These are phyloP conservation scores for Bombyx mori DNA, from an alignment of 1,140 invertebrate species.

Conservation along the genomic window ASM3026992v2 NC_085116.1:12064001-12064500, in stretches of 20 bases:
- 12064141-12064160: conserved; percentile 71
- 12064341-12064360: conserved; percentile 69
- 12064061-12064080: conserved; percentile 35
- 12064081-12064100: conserved; percentile 38
- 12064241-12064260: too few species aligned
- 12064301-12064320: background rate
- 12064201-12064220: conserved; percentile 26
- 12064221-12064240: conserved; percentile 12
- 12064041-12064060: background rate
- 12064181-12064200: conserved; percentile 17
- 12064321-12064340: conserved; percentile 56
- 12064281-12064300: background rate
- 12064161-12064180: conserved; percentile 47
- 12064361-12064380: conserved; percentile 66
- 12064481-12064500: conserved; percentile 56
- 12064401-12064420: conserved; percentile 63
- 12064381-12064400: conserved; percentile 66
- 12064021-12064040: background rate
- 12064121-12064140: conserved; percentile 66
- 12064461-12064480: conserved; percentile 53
- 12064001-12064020: too few species aligned
- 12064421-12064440: conserved; percentile 61
- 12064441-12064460: conserved; percentile 54
- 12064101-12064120: conserved; percentile 69
- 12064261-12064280: conserved; percentile 2